Conservation (phyloP, 1,140 invertebrate species). For the Coelopa frigida region DNA sequence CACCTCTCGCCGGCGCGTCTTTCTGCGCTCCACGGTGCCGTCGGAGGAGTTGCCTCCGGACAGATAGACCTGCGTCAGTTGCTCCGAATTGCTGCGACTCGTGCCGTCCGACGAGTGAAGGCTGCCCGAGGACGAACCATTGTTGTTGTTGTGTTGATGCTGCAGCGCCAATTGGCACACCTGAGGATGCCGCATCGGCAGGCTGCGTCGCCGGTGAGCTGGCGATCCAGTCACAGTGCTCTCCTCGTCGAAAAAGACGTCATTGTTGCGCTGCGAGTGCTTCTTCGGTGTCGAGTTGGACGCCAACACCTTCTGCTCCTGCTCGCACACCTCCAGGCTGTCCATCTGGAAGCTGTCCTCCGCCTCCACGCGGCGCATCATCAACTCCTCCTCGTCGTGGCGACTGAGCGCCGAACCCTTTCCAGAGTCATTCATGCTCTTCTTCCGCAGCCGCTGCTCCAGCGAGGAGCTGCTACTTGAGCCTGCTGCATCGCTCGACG, state of each 20-base stretch:
- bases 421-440: slow-evolving; percentile 45
- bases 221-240: slow-evolving; percentile 35
- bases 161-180: slow-evolving; percentile 29
- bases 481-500: slow-evolving; percentile 40
- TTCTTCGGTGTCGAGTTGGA: slow-evolving; percentile 27
- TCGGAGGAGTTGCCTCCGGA: slow-evolving; percentile 5
- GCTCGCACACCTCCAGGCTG: background rate
- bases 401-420: slow-evolving; percentile 48
- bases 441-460: slow-evolving; percentile 42
- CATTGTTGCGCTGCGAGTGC: slow-evolving; percentile 20
- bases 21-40: slow-evolving; percentile 12
- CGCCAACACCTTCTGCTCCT: too few relatives aligned
- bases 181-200: slow-evolving; percentile 38
- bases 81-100: slow-evolving; percentile 38
- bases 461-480: slow-evolving; percentile 32
- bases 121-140: slow-evolving; percentile 16
- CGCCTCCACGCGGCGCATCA: slow-evolving; percentile 1
- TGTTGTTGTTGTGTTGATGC: slow-evolving; percentile 25
- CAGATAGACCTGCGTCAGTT: slow-evolving; percentile 33
- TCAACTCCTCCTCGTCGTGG: slow-evolving; percentile 39
- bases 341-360: slow-evolving; percentile 12
- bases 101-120: slow-evolving; percentile 35
- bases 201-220: slow-evolving; percentile 36
- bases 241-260: slow-evolving; percentile 34
- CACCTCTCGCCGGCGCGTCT: slow-evolving; percentile 14